These are phyloP conservation scores for Apis florea DNA, from an alignment of 1,140 invertebrate genomes.

Conservation along the genomic window DNA sequence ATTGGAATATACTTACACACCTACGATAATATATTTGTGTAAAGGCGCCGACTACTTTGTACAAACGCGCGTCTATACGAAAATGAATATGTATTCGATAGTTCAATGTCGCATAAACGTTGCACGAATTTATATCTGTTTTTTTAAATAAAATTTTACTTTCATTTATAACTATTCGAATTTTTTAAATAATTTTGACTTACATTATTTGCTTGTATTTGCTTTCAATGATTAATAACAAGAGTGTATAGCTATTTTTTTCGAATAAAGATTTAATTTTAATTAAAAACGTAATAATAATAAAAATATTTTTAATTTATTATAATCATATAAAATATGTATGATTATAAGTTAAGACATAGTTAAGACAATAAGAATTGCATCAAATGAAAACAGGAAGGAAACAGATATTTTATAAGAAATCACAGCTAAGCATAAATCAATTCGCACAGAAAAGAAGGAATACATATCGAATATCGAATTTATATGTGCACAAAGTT, in stretches of 20 bases:
- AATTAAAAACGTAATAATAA: background rate
- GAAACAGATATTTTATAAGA: background rate
- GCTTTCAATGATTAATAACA: background rate
- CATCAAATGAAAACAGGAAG: background rate
- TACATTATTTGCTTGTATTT: fast-evolving
- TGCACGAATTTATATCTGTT: background rate
- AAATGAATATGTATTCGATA: constrained; percentile 12
- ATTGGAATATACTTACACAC: background rate
- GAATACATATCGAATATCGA: constrained; percentile 29
- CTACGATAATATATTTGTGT: background rate
- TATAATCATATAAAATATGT: background rate
- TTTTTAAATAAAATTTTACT: background rate
- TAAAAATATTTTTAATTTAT: background rate
- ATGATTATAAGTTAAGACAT: background rate
- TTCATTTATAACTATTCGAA: too few relatives aligned
- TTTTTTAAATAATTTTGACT: too few relatives aligned
- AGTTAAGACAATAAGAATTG: background rate
- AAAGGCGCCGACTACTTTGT: background rate
- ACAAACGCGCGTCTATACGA: constrained; percentile 26
- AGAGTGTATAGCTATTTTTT: background rate
- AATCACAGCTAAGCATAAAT: constrained; percentile 1
- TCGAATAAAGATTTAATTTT: background rate
- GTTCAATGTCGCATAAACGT: background rate
- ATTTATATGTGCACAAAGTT: constrained; percentile 27
- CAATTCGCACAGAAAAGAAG: background rate